Evolutionary conservation across 2,797 vertebrate species (phyloP).

Genomic region (Halcyon smyrnensis): DNA sequence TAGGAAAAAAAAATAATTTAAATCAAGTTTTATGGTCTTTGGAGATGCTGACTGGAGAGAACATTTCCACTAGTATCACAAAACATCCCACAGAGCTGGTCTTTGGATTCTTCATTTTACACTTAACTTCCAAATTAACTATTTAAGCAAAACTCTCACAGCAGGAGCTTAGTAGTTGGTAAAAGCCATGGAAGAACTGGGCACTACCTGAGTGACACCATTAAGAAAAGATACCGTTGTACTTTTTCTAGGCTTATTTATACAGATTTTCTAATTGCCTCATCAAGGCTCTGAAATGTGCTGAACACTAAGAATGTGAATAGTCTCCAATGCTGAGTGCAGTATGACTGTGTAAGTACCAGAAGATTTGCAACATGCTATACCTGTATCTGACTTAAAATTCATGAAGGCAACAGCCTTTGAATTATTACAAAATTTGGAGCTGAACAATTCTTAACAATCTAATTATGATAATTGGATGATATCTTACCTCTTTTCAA

Average conservation of each 20-base stretch:
- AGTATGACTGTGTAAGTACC: slow-evolving; percentile 3
- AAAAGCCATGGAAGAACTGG: slow-evolving; percentile 9
- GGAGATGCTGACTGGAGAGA: slow-evolving; percentile 56
- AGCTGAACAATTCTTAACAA: slow-evolving; percentile 47
- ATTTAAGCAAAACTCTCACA: neutral
- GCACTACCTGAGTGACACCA: neutral
- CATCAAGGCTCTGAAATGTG: slow-evolving; percentile 25
- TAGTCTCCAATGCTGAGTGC: neutral
- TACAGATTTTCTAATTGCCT: slow-evolving; percentile 10
- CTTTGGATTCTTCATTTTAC: slow-evolving; percentile 6
- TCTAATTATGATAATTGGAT: slow-evolving; percentile 58
- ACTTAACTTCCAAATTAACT: slow-evolving; percentile 32
- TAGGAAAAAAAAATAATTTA: slow-evolving; percentile 24
- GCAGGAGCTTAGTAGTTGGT: neutral
- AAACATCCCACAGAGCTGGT: slow-evolving; percentile 23
- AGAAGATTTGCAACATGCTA: slow-evolving; percentile 26
- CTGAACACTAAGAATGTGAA: slow-evolving; percentile 10
- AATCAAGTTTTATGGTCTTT: slow-evolving; percentile 28
- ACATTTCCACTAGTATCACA: slow-evolving; percentile 18
- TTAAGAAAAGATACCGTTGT: neutral
- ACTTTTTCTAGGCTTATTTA: slow-evolving; percentile 6
- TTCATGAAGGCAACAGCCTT: slow-evolving; percentile 16
- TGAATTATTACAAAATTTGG: slow-evolving; percentile 40
- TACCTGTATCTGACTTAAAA: slow-evolving; percentile 38
- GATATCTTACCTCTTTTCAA: slow-evolving; percentile 21